Conservation (phyloP, 2,113 vertebrate species). For the Ctenomys sociabilis region DNA sequence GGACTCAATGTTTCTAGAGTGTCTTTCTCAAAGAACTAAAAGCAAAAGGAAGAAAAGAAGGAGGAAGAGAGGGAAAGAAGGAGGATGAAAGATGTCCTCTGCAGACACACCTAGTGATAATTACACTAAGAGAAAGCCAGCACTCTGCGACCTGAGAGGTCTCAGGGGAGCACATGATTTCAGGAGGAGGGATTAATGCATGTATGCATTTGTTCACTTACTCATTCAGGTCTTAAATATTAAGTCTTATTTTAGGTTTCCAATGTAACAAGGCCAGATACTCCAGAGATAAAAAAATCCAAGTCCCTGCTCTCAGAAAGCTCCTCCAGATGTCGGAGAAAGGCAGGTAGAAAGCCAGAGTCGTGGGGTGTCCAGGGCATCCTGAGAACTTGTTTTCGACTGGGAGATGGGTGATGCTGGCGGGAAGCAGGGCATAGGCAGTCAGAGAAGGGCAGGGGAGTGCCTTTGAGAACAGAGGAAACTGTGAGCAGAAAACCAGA, state of each 20-base stretch:
- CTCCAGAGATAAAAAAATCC: background rate
- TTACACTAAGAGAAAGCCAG: background rate
- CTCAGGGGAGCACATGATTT: background rate
- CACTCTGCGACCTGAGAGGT: background rate
- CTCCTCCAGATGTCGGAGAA: background rate
- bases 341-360: background rate
- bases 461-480: background rate
- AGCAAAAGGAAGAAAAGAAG: background rate
- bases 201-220: background rate
- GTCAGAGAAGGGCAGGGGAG: background rate
- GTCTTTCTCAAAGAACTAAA: background rate
- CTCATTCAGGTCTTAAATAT: background rate
- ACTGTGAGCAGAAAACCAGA: background rate
- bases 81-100: background rate
- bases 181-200: background rate
- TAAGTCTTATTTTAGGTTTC: background rate
- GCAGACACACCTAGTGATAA: background rate
- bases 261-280: background rate
- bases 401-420: background rate
- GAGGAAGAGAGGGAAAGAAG: background rate
- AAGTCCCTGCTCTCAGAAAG: background rate
- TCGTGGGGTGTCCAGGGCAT: background rate
- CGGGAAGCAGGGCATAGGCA: background rate
- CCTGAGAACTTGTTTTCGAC: background rate
- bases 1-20: background rate